Percentiles rank a stretch among this genome's conserved stretches.
These are phyloP conservation scores for Crotalus horridus DNA, from an alignment of 2,113 vertebrate genomes.

Conservation along the genomic window DNA sequence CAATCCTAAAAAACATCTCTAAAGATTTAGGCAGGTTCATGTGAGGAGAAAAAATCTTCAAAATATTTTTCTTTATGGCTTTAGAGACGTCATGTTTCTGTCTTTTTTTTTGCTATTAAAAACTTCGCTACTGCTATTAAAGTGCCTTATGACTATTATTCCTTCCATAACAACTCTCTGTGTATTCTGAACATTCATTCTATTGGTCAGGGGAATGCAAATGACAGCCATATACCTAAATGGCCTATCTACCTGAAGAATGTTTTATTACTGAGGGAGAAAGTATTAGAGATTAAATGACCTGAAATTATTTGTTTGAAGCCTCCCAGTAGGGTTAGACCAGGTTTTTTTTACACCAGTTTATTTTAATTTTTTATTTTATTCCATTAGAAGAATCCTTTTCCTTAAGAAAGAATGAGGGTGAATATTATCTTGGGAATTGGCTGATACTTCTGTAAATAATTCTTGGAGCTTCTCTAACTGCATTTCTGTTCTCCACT, in stretches of 20 bases:
- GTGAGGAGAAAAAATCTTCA: background rate
- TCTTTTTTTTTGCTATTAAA: background rate
- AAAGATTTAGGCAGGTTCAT: background rate
- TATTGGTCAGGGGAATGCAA: constrained; percentile 41
- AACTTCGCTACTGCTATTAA: background rate
- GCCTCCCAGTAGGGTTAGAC: constrained; percentile 38
- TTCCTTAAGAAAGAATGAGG: constrained; percentile 56
- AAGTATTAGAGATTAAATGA: constrained; percentile 26
- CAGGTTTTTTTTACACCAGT: constrained; percentile 45
- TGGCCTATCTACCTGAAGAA: constrained; percentile 19
- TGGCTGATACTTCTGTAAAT: constrained; percentile 43
- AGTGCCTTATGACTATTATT: constrained; percentile 39
- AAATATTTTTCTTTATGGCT: background rate
- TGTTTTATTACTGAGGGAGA: constrained; percentile 31
- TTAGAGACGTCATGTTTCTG: background rate
- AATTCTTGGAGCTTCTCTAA: constrained; percentile 49
- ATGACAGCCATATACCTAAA: constrained; percentile 19
- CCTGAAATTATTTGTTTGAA: constrained; percentile 52
- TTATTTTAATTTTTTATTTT: constrained; percentile 54
- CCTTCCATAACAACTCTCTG: constrained; percentile 42
- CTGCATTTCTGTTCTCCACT: constrained; percentile 21
- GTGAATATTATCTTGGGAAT: constrained; percentile 46
- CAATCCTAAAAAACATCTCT: background rate
- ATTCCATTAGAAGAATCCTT: constrained; percentile 51
- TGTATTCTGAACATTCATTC: constrained; percentile 41